Percentiles rank a stretch among this genome's conserved stretches.
Evolutionary conservation across 2,797 vertebrate species (phyloP).

Genomic region (Leptatherina wallacei): DNA sequence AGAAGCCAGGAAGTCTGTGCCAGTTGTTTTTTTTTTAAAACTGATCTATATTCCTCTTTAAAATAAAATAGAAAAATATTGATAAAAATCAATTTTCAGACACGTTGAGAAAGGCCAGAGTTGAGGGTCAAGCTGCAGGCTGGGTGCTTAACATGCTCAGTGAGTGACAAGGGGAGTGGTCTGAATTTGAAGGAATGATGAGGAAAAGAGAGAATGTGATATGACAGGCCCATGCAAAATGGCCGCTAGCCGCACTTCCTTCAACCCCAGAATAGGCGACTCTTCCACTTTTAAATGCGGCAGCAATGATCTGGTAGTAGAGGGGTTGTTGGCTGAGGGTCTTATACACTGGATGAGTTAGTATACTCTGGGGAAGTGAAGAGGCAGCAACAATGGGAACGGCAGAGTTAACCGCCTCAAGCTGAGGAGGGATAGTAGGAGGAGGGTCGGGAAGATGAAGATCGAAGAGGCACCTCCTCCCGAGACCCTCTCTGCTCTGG

Average conservation of each 20-base stretch:
- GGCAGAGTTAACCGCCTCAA: constrained; percentile 53
- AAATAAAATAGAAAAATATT: constrained; percentile 27
- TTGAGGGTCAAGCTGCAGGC: constrained; percentile 42
- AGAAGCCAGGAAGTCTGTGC: constrained; percentile 14
- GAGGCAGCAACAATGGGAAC: constrained; percentile 81
- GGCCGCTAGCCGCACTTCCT: constrained; percentile 65
- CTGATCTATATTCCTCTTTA: constrained; percentile 10
- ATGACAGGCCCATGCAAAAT: constrained; percentile 84
- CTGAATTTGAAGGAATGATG: constrained; percentile 53
- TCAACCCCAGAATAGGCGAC: constrained; percentile 77
- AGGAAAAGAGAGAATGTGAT: constrained; percentile 60
- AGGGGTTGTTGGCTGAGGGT: constrained; percentile 60
- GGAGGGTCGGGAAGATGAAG: constrained; percentile 56
- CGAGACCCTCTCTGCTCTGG: constrained; percentile 86
- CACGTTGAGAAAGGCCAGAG: constrained; percentile 18
- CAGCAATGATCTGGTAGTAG: constrained; percentile 61
- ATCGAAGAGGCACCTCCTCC: constrained; percentile 81
- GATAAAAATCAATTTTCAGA: constrained; percentile 30
- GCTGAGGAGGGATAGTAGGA: constrained; percentile 74
- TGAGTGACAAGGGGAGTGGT: constrained; percentile 71
- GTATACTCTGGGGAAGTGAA: constrained; percentile 84
- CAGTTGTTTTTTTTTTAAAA: constrained; percentile 38
- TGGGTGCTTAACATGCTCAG: constrained; percentile 73
- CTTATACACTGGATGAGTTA: constrained; percentile 83
- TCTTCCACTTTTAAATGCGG: constrained; percentile 61